A percentile compares a stretch with the other conserved stretches of the same genome.
Conservation (phyloP, 1,140 invertebrate species). For the Bradysia coprophila region DNA sequence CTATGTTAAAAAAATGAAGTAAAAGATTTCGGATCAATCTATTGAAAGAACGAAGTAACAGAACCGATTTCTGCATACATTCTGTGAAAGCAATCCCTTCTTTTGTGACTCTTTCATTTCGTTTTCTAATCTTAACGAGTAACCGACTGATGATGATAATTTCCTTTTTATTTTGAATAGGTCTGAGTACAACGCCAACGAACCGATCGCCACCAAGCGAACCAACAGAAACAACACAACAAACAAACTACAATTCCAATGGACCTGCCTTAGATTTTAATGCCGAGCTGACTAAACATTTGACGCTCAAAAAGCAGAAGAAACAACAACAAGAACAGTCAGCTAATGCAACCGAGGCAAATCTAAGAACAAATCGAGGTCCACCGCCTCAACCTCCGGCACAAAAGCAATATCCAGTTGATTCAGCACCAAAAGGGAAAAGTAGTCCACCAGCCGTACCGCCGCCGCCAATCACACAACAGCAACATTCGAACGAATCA, state of each 20-base stretch:
- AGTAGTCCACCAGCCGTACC: not conserved
- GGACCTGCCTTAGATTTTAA: conserved; percentile 15
- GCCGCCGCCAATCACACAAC: too few relatives aligned
- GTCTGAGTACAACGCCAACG: conserved; percentile 6
- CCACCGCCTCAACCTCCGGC: conserved; percentile 23
- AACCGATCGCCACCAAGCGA: conserved; percentile 6
- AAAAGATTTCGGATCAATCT: too few relatives aligned
- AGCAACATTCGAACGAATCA: not conserved
- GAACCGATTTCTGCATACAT: too few relatives aligned
- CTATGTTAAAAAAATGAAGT: too few relatives aligned
- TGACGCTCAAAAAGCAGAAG: conserved; percentile 22
- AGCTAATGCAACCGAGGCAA: conserved; percentile 23
- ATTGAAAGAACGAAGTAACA: too few relatives aligned
- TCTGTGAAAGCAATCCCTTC: too few relatives aligned
- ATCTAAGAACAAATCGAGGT: conserved; percentile 22
- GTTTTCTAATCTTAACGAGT: too few relatives aligned
- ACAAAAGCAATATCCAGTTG: conserved; percentile 7
- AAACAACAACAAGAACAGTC: conserved; percentile 9
- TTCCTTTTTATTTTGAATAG: not conserved
- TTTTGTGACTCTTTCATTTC: too few relatives aligned
- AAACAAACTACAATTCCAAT: not conserved
- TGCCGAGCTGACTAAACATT: conserved; percentile 20
- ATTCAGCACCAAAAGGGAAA: not conserved
- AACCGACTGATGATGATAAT: too few relatives aligned
- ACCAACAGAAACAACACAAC: conserved; percentile 16